phyloP scores from a whole-genome alignment of 2,797 vertebrate species.

The Eulemur mongoz region DNA sequence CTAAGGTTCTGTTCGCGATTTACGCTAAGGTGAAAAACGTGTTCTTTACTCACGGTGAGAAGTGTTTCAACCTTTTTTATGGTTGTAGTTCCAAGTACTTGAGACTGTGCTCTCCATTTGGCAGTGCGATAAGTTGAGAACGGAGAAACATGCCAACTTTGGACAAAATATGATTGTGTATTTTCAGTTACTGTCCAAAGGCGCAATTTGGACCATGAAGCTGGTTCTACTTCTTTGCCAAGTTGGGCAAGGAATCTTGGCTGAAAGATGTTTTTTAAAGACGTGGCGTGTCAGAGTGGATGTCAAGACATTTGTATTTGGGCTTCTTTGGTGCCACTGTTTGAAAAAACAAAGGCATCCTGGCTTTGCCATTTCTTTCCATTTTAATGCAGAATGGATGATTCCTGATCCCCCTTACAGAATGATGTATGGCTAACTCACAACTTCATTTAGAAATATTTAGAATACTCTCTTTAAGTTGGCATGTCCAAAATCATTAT shows the following conservation, averaged over 20 bases:
- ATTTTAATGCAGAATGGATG: slow-evolving; percentile 68
- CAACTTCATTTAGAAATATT: slow-evolving; percentile 51
- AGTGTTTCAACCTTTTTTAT: slow-evolving; percentile 8
- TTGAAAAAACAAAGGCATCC: slow-evolving; percentile 49
- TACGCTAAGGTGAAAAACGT: not conserved
- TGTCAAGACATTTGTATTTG: slow-evolving; percentile 63
- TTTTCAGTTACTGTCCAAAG: slow-evolving; percentile 57
- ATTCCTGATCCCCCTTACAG: not conserved
- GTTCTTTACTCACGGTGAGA: not conserved
- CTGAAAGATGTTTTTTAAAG: slow-evolving; percentile 52
- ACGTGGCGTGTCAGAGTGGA: not conserved
- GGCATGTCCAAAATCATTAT: slow-evolving; percentile 41
- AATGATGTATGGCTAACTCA: not conserved
- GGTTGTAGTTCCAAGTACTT: slow-evolving; percentile 11
- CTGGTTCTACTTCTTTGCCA: slow-evolving; percentile 48
- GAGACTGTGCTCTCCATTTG: slow-evolving; percentile 40
- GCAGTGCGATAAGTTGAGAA: slow-evolving; percentile 21
- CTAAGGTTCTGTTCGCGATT: not conserved
- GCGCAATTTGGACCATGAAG: slow-evolving; percentile 53
- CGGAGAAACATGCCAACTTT: slow-evolving; percentile 34
- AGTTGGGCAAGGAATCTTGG: slow-evolving; percentile 66
- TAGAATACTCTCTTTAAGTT: slow-evolving; percentile 20
- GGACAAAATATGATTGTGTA: slow-evolving; percentile 54
- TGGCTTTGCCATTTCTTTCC: slow-evolving; percentile 73
- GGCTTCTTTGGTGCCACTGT: slow-evolving; percentile 60